Conservation (phyloP, 2,797 vertebrate genomes). For the Lerista edwardsae region DNA sequence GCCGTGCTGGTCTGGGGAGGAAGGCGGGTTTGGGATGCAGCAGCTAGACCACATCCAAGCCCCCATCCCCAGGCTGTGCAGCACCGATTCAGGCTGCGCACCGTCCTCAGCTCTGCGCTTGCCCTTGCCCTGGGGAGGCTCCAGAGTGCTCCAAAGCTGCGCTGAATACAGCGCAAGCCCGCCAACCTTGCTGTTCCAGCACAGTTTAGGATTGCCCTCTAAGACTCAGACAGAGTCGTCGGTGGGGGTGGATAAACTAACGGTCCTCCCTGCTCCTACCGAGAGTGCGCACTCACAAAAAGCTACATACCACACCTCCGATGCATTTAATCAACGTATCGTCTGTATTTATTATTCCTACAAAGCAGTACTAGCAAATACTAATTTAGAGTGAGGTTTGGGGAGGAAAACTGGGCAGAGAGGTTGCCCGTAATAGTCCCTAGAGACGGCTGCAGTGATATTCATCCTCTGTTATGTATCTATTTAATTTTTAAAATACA, state of each 20-base stretch:
- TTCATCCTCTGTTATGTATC: conserved; percentile 23
- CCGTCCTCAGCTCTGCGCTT: too few species aligned
- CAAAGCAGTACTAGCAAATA: conserved; percentile 40
- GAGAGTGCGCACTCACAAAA: not conserved
- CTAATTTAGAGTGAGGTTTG: not conserved
- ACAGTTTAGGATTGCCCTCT: too few species aligned
- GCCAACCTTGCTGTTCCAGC: too few species aligned
- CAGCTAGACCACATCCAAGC: too few species aligned
- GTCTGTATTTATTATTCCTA: conserved; percentile 21
- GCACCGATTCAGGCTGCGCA: too few species aligned
- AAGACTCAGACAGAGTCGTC: not conserved
- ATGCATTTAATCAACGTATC: conserved; percentile 6
- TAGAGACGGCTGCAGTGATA: not conserved
- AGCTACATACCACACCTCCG: accelerated
- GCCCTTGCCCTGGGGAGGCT: too few species aligned
- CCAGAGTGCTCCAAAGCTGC: too few species aligned
- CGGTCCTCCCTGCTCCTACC: not conserved
- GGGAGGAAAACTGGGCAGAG: conserved; percentile 28
- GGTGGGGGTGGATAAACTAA: not conserved
- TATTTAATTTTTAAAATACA: conserved; percentile 62
- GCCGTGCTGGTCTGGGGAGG: too few species aligned
- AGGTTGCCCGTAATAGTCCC: conserved; percentile 47
- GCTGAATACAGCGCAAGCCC: too few species aligned
- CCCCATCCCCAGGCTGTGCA: too few species aligned
- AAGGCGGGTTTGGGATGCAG: too few species aligned